Evolutionary conservation across 1,140 invertebrate genomes (phyloP).

Genomic region (Drosophila melanica): DNA sequence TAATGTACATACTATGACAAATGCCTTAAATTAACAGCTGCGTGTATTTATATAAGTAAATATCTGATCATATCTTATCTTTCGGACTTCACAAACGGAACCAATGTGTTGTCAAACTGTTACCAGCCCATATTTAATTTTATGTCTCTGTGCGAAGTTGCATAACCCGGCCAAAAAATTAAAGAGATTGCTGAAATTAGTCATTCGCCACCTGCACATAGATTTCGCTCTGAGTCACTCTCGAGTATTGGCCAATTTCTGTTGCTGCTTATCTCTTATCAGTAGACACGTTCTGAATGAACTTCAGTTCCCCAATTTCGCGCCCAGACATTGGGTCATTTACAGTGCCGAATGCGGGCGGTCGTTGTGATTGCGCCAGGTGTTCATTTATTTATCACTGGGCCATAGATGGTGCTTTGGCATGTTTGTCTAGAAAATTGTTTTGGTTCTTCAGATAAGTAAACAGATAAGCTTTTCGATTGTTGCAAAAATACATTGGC

Average conservation of each 20-base stretch:
- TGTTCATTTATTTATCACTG: conserved; percentile 54
- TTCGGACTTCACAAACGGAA: conserved; percentile 9
- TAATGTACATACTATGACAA: neutral
- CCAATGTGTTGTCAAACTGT: neutral
- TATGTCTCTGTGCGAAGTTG: neutral
- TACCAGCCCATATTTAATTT: neutral
- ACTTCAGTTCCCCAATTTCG: conserved; percentile 9
- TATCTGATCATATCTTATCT: conserved; percentile 13
- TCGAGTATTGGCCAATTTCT: conserved; percentile 15
- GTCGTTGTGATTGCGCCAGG: conserved; percentile 48
- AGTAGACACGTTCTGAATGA: conserved; percentile 54
- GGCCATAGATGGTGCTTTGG: conserved; percentile 2
- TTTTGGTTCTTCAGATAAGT: conserved; percentile 5
- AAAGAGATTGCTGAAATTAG: conserved; percentile 1
- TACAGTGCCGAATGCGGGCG: neutral
- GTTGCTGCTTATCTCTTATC: conserved; percentile 31
- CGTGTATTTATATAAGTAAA: neutral
- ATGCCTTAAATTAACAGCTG: conserved; percentile 1
- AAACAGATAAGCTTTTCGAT: conserved; percentile 16
- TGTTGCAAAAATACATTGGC: neutral
- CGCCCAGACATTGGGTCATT: conserved; percentile 7
- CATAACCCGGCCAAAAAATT: neutral
- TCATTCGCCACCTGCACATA: conserved; percentile 49
- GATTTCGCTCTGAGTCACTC: conserved; percentile 46
- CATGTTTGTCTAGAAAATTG: conserved; percentile 29